Base-by-base conservation (phyloP, 2,888 invertebrate species). In the Tetragonisca angustula region DNA sequence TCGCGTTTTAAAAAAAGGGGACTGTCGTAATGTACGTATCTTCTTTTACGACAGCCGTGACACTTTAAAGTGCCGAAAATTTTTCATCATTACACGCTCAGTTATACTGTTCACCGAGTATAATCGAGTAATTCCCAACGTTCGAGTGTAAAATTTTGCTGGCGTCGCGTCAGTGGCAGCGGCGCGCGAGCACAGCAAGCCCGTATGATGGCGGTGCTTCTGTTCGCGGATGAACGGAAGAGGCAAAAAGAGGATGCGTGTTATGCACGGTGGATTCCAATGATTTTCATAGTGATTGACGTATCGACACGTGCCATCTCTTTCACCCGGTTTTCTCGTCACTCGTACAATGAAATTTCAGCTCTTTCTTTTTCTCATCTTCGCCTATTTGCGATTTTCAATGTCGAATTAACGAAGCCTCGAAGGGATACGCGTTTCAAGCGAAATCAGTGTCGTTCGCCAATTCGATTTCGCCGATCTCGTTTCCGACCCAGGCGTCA, bases 241-340 rank as follows among this genome's bases (percentile, higher is more conserved):
- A 71, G 70, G 75, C 61, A 72, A 75, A 81, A 76, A 78, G 76
- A 27, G 69, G 76, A 59, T 68, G 49, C 27, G 71, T 70, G 76
- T 79, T 85, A 75, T 71, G 61, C 68, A 74, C 78, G 36, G 68
- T 79, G 83, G 75, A 76, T 89, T 83, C 85, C 87, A 87, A 87
- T 86, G 87, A 91, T 92, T 88, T 89, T 86, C 84, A 88, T 72
- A 86, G 87, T 91, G 90, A 92, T 92, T 90, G 92, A 92, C 92
- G 83, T 92, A 92, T 92, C 92, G 92, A 92, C 92, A 92, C 88
- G 88, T 91, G 91, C 84, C 90, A 91, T 81, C 79, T 76, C 81
- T 83, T 81, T 82, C 77, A 52, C 49, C 80, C 61, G 88, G 88
- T 88, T 88, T 90, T 89, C 87, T 90, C 88, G 72, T 80, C 76